These are phyloP conservation scores for Crossoptilon crossoptilon DNA, from an alignment of 2,797 vertebrate genomes.

Conservation along the genomic window DNA sequence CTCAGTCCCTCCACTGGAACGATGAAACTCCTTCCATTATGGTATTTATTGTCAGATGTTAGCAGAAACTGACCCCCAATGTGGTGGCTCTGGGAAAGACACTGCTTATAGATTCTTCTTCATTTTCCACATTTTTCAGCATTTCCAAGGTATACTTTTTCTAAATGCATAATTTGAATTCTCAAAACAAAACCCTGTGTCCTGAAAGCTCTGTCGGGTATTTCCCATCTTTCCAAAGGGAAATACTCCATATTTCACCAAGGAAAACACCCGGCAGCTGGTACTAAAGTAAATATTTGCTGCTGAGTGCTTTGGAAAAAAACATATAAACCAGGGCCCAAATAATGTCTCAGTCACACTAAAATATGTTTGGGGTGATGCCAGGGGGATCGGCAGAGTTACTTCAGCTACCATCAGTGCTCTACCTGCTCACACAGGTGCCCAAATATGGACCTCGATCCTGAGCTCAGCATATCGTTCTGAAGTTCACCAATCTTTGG, in stretches of 20 bases:
- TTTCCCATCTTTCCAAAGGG: not conserved
- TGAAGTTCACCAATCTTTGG: not conserved
- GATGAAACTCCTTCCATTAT: not conserved
- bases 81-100: not conserved
- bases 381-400: not conserved
- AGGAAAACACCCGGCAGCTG: slow-evolving; percentile 24
- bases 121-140: not conserved
- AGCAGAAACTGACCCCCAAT: not conserved
- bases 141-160: not conserved
- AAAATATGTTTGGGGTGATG: not conserved
- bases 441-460: not conserved
- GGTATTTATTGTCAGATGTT: not conserved
- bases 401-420: not conserved
- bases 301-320: slow-evolving; percentile 4
- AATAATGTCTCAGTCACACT: not conserved
- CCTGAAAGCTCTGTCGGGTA: not conserved
- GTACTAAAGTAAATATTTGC: slow-evolving; percentile 40
- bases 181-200: slow-evolving; percentile 6
- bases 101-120: not conserved
- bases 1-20: not conserved
- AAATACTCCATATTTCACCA: slow-evolving; percentile 10
- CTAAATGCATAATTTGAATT: not conserved
- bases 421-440: not conserved
- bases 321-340: not conserved
- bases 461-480: not conserved